Conservation (phyloP, 1,140 invertebrate species). For the Brachionus asplanchnoidis region DNA sequence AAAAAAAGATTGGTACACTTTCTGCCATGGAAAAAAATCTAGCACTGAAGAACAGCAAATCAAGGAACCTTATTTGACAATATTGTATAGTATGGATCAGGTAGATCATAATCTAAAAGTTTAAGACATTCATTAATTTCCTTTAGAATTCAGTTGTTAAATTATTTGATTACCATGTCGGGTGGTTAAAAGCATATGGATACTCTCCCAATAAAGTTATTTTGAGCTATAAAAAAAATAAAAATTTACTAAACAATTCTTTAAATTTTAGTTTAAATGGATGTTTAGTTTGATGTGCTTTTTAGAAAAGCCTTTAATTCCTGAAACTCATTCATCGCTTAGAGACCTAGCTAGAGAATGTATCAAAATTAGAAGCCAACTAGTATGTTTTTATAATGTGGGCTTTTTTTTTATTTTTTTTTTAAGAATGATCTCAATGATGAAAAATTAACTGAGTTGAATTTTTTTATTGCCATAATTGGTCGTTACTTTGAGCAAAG, state of each 20-base stretch:
- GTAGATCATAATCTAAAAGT: neutral
- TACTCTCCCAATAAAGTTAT: neutral
- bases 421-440: neutral
- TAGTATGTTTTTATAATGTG: neutral
- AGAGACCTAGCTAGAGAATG: constrained; percentile 18
- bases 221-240: no score
- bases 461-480: constrained; percentile 7
- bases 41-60: neutral
- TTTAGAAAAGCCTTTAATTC: constrained; percentile 28
- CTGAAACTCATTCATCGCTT: constrained; percentile 18
- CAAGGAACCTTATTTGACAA: neutral
- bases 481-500: constrained; percentile 35
- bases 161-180: constrained; percentile 18
- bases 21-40: neutral
- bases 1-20: constrained; percentile 23
- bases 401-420: neutral
- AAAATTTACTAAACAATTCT: neutral
- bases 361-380: neutral
- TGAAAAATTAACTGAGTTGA: neutral
- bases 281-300: constrained; percentile 32
- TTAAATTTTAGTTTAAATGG: constrained; percentile 25
- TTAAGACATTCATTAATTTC: neutral
- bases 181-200: neutral
- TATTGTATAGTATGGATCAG: constrained; percentile 27
- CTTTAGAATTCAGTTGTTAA: neutral